Evolutionary conservation across 2,888 invertebrate genomes (phyloP), one percentile per base, ranked within the genome.

Genomic region (Lepidochitona cinerea): DNA sequence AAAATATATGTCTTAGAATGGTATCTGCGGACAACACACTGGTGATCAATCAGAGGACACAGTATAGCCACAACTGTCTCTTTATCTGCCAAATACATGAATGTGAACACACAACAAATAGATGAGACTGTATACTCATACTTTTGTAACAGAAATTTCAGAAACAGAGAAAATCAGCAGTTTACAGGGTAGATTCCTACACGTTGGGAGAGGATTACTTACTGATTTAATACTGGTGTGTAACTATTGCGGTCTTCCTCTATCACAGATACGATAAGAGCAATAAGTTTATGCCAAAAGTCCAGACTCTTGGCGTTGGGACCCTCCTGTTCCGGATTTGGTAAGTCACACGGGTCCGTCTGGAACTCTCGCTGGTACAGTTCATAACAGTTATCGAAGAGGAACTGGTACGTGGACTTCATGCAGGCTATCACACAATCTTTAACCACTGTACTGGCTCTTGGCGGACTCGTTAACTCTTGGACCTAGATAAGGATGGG

Each of bases 341-440:
- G 75, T 52, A 71, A 72, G 41, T 84, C 83, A 9, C 80, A 79
- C 33, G 83, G 67, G 18, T 64, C 64, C 5, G 29, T 33, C 64
- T 89, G 90, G 81, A 90, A 90, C 80, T 91, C 90, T 68, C 90
- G 81, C 80, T 96, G 96, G 92, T 97, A 99, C 53, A 99, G 93
- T 89, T 99, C 99, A 91, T 97, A 97, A 89, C 99, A 99, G 92
- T 99, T 98, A 91, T 98, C 99, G 91, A 99, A 99, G 79, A 99
- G 94, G 92, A 99, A 98, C 92, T 99, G 98, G 93, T 99, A 99
- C 83, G 99, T 99, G 79, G 98, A 97, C 91, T 97, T 94, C 89
- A 99, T 95, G 92, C 99, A 99, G 72, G 98, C 98, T 90, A 97
- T 98, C 72, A 98, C 99, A 92, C 99, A 99, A 92, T 99, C 99